Evolutionary conservation across 2,113 vertebrate species (phyloP), one percentile per base, ranked within the genome.

Genomic region (Microcebus jonahi): DNA sequence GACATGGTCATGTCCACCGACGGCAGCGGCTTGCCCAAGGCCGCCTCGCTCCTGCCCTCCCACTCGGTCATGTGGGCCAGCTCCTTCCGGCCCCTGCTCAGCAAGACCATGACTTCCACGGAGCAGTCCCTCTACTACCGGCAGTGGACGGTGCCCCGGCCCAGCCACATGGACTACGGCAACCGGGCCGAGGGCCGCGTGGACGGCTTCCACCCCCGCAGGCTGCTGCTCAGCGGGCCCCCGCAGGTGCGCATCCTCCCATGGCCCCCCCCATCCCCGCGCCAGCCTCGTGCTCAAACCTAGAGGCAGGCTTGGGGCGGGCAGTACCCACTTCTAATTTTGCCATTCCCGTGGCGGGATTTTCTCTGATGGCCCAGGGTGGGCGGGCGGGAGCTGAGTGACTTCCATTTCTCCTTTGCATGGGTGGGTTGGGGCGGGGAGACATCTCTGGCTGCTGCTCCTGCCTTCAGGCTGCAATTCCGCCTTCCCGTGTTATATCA

Each of bases 51-150:
- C 91, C 98, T 99, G 96, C 99, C 99, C 11, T 99, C 99, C n/a
- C 99, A 98, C 94, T 99, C 99, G 0, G 99, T 99, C 23, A 99
- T 98, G 89, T 99, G 99, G 99, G 99, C 99, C 88, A 99, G 99
- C 98, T 99, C 99, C 97, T 99, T 99, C 97, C 99, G 99, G 27
- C 99, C 99, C 5, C 98, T 99, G 29, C 99, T 99, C 98, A 99
- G 99, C 97, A 99, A 99, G 97, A 99, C 99, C 98, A 99, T 99
- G 99, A 99, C 99, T 0, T 99, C 99, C 97, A 99, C 99, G 0
- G 99, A 99, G 96, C 99, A 99, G 98, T 99, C 99, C 1, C 99
- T 99, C 2, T 99, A 99, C 97, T 99, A 99, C 97, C 99, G 99
- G 48, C 99, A 99, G 73, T 99, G 99, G 99, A 99, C 99, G 0